phyloP scores from a whole-genome alignment of 2,797 vertebrate species.

The Acanthiza pusilla region DNA sequence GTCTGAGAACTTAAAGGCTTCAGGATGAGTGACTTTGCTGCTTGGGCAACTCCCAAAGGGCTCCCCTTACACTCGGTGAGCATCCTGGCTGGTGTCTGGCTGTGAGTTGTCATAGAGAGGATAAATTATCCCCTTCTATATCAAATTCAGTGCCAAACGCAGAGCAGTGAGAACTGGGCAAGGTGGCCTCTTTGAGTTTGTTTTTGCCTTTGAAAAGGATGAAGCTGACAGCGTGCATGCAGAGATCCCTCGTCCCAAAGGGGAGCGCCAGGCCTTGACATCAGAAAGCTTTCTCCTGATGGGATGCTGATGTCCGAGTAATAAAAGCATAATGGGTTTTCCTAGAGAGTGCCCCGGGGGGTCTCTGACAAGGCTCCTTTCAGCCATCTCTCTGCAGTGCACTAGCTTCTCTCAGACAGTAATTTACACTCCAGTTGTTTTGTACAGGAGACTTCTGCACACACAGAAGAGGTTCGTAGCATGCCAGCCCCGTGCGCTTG shows the following conservation, averaged over 20 bases:
- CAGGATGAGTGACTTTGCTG: not conserved
- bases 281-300: not conserved
- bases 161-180: not conserved
- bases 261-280: not conserved
- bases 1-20: not conserved
- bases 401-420: not conserved
- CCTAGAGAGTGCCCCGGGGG: not conserved
- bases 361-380: not conserved
- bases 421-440: not conserved
- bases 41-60: not conserved
- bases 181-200: not conserved
- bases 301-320: not conserved
- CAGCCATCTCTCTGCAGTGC: not conserved
- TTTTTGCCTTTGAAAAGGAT: not conserved
- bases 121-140: not conserved
- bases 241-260: not conserved
- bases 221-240: not conserved
- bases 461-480: not conserved
- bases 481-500: not conserved
- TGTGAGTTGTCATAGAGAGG: not conserved
- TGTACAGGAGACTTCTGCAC: not conserved
- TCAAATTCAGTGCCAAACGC: fast-evolving
- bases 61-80: fast-evolving
- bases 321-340: not conserved
- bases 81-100: not conserved